Percentiles rank a stretch among this genome's conserved stretches.
Evolutionary conservation across 1,140 invertebrate species (phyloP).

Genomic region (Cotesia vestalis): DNA sequence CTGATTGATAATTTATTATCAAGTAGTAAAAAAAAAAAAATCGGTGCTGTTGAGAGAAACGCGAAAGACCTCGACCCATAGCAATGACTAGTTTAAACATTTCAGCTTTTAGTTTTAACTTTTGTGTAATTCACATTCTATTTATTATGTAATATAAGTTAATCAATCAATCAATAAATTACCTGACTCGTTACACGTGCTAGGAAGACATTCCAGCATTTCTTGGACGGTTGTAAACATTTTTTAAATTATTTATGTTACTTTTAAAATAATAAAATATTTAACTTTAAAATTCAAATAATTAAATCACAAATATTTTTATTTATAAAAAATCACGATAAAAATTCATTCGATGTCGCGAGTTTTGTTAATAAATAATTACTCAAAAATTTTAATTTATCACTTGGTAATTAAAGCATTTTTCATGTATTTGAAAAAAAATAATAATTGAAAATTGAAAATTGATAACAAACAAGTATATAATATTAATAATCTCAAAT

Average conservation of each 20-base stretch:
- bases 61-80: slow-evolving; percentile 34
- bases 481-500: no score
- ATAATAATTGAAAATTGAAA: no score
- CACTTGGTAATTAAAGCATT: no score
- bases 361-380: no score
- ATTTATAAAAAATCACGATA: slow-evolving; percentile 22
- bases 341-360: slow-evolving; percentile 19
- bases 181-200: slow-evolving; percentile 27
- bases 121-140: background rate
- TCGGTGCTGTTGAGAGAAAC: slow-evolving; percentile 38
- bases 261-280: slow-evolving; percentile 1
- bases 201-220: slow-evolving; percentile 42
- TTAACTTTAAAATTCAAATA: slow-evolving; percentile 33
- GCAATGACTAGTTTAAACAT: slow-evolving; percentile 42
- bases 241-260: slow-evolving; percentile 26
- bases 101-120: slow-evolving; percentile 2
- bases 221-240: slow-evolving; percentile 41
- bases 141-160: slow-evolving; percentile 7
- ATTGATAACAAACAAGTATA: no score
- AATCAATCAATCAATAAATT: slow-evolving; percentile 25
- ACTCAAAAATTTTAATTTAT: no score
- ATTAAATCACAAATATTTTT: slow-evolving; percentile 35
- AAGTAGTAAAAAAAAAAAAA: slow-evolving; percentile 43
- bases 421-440: no score
- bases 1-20: slow-evolving; percentile 35